phyloP scores from a whole-genome alignment of 2,888 invertebrate genomes.

The Andricus quercusramuli region DNA sequence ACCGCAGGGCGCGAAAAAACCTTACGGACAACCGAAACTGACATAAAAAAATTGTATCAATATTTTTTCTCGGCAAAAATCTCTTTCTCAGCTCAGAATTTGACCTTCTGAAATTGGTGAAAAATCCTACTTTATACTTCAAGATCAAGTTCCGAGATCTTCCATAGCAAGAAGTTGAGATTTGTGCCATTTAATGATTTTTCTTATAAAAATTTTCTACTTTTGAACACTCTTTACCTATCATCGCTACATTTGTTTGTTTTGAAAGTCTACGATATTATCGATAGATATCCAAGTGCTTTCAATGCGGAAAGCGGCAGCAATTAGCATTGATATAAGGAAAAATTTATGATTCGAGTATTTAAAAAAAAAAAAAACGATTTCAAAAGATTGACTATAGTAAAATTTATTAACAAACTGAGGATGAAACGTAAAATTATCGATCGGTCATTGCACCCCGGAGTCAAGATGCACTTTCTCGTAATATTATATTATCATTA shows the following conservation, averaged over 20 bases:
- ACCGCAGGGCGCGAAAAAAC: slow-evolving; percentile 32
- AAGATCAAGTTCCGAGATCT: background rate
- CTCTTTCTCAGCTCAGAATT: background rate
- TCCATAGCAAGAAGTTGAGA: background rate
- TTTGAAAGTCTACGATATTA: slow-evolving; percentile 17
- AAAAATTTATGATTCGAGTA: background rate
- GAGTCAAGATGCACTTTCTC: slow-evolving; percentile 34
- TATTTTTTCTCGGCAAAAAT: slow-evolving; percentile 12
- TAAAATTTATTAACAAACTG: background rate
- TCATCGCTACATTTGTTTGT: background rate
- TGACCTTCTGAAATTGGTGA: background rate
- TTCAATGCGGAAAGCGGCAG: slow-evolving; percentile 20
- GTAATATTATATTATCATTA: slow-evolving; percentile 17
- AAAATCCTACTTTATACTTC: background rate
- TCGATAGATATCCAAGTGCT: slow-evolving; percentile 17
- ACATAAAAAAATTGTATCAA: slow-evolving; percentile 26
- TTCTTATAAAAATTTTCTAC: slow-evolving; percentile 24
- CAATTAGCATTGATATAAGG: background rate
- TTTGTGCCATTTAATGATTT: background rate
- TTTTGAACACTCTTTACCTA: slow-evolving; percentile 25
- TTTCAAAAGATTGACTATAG: background rate
- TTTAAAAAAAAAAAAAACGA: slow-evolving; percentile 3
- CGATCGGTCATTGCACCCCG: slow-evolving; percentile 17
- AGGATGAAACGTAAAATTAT: slow-evolving; percentile 3
- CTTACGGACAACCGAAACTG: background rate